Conservation (phyloP, 2,797 vertebrate genomes). For the Astyanax mexicanus region DNA sequence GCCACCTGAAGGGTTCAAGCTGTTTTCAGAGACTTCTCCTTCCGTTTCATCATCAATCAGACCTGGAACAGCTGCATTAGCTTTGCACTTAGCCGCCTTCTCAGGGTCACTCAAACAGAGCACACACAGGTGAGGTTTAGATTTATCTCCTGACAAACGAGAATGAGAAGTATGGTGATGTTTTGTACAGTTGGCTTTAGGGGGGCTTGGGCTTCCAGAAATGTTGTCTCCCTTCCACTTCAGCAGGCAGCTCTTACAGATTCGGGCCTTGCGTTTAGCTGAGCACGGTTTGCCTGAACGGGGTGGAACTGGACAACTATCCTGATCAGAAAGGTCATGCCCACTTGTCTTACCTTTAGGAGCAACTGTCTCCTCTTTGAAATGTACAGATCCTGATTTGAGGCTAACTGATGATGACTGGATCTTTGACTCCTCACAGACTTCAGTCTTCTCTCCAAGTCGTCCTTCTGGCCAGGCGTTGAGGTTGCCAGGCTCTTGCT, state of each 20-base stretch:
- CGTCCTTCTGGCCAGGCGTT: slow-evolving; percentile 42
- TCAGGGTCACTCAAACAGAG: slow-evolving; percentile 64
- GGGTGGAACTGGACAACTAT: slow-evolving; percentile 56
- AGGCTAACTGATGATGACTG: slow-evolving; percentile 29
- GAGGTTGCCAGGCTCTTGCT: slow-evolving; percentile 54
- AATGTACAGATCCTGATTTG: neutral
- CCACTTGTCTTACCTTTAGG: neutral
- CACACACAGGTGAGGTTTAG: slow-evolving; percentile 59
- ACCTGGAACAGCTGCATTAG: slow-evolving; percentile 26
- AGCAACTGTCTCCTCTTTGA: slow-evolving; percentile 59
- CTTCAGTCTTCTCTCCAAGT: neutral
- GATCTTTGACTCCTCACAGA: slow-evolving; percentile 54
- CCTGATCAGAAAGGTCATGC: slow-evolving; percentile 63
- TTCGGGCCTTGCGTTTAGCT: slow-evolving; percentile 49
- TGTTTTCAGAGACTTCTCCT: slow-evolving; percentile 68
- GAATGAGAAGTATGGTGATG: slow-evolving; percentile 58
- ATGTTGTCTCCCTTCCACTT: slow-evolving; percentile 48
- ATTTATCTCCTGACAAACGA: slow-evolving; percentile 57
- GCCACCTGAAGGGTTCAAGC: slow-evolving; percentile 15
- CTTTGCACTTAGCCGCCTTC: slow-evolving; percentile 46
- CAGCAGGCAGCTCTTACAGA: slow-evolving; percentile 72
- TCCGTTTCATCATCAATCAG: slow-evolving; percentile 57
- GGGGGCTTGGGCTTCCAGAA: slow-evolving; percentile 31
- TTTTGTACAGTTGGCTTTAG: slow-evolving; percentile 42
- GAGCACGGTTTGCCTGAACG: slow-evolving; percentile 47